Evolutionary conservation across 2,888 invertebrate genomes (phyloP), one percentile per base, ranked within the genome.

Genomic region (Drosophila sordidula): DNA sequence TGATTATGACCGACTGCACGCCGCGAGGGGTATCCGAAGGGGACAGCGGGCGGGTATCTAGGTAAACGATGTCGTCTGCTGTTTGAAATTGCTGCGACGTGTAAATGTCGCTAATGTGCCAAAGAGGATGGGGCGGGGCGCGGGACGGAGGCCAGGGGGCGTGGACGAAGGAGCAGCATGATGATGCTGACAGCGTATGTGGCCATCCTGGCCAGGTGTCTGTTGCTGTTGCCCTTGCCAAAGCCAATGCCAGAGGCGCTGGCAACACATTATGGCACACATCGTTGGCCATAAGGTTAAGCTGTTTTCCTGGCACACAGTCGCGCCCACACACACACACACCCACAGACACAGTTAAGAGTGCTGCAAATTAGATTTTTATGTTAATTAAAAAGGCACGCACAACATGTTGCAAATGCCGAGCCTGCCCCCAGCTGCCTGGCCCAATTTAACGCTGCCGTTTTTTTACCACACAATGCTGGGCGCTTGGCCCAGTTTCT

Each of bases 261-360:
- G 61, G 29, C 59, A 57, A 47, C 69, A 70, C 68, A 86, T 85
- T 88, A 86, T 66, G 67, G 67, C 83, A 83, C 83, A 83, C 83
- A 83, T 86, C 86, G 88, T 88, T 83, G 88, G 83, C 80, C 88
- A 87, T 83, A 83, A 83, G 83, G 83, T 82, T 83, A 83, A 83
- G 86, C 86, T 87, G 86, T 88, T 83, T 80, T 86, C 86, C 87
- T 77, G 74, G 73, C 79, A 77, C 64, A 41, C 58, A 42, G 57
- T n/a, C 63, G 42, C 22, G 42, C 50, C 45, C 39, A 57, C 41
- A 22, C 50, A 34, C 56, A 50, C 41, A 50, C 32, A 26, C 55
- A 36, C 26, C 41, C 56, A 56, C 39, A 41, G 22, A 50, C 54
- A 57, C 42, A 45, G 63, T 75, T 70, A 51, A 86, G 84, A 82